A percentile compares a stretch with the other conserved stretches of the same genome.
Evolutionary conservation across 2,797 vertebrate genomes (phyloP).

Genomic region (Macropus fuliginosus): DNA sequence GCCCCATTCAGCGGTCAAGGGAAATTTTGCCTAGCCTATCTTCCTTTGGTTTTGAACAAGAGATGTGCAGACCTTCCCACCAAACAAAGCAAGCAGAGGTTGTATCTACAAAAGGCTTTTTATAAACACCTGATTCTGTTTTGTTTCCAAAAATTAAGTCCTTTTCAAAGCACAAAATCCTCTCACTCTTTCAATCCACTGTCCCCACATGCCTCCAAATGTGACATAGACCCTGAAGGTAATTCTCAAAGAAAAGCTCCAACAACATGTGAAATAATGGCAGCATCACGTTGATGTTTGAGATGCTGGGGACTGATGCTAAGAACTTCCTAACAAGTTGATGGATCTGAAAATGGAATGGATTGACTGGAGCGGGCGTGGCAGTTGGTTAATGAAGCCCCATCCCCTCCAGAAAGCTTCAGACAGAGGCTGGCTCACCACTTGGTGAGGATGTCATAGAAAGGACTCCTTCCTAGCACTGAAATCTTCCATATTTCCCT

Average conservation of each 20-base stretch:
- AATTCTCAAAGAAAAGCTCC: background rate
- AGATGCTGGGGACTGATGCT: background rate
- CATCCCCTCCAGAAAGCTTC: background rate
- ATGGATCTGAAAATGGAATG: background rate
- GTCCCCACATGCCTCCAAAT: background rate
- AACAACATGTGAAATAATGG: background rate
- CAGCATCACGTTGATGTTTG: background rate
- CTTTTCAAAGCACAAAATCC: background rate
- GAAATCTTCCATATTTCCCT: background rate
- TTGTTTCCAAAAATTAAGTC: background rate
- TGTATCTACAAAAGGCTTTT: background rate
- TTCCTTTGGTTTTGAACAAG: background rate
- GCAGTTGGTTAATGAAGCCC: background rate
- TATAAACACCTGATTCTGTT: background rate
- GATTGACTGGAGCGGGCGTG: too few species aligned
- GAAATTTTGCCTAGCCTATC: background rate
- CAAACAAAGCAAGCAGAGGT: background rate
- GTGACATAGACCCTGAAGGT: background rate
- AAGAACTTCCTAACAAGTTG: background rate
- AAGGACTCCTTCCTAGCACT: background rate
- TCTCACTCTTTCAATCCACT: background rate
- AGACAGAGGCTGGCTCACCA: background rate
- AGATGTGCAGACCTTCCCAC: background rate
- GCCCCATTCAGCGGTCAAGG: background rate
- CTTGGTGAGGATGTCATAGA: background rate